These are phyloP conservation scores for Hephaestus fuliginosus DNA, from an alignment of 2,797 vertebrate species.

Conservation along the genomic window DNA sequence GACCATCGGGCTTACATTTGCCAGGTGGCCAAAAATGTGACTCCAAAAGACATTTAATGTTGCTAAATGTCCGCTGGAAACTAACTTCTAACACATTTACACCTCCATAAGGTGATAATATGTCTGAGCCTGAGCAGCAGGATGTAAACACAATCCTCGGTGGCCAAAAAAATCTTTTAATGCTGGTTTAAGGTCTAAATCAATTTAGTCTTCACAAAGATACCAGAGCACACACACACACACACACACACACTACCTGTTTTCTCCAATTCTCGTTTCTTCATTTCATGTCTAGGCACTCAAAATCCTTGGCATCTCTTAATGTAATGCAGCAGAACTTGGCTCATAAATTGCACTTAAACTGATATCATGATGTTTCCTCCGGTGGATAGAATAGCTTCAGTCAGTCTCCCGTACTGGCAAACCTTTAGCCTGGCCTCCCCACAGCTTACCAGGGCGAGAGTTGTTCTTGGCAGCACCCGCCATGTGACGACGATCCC, in stretches of 20 bases:
- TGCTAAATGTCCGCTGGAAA: neutral
- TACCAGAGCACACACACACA: too few species aligned
- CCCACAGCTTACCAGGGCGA: conserved; percentile 38
- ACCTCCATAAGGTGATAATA: neutral
- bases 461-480: conserved; percentile 60
- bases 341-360: conserved; percentile 50
- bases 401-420: conserved; percentile 30
- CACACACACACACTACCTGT: too few species aligned
- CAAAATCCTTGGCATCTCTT: conserved; percentile 29
- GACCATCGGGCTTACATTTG: neutral
- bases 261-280: neutral
- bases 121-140: too few species aligned
- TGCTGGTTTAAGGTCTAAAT: neutral
- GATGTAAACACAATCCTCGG: too few species aligned
- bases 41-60: neutral
- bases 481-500: conserved; percentile 52
- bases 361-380: conserved; percentile 65
- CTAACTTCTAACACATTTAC: neutral
- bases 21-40: neutral
- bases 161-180: neutral
- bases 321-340: conserved; percentile 40
- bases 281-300: neutral
- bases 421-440: conserved; percentile 47
- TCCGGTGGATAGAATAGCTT: conserved; percentile 47
- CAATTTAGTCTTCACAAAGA: neutral